These are phyloP conservation scores for Cepaea hortensis DNA, from an alignment of 2,888 invertebrate species.

Conservation along the genomic window DNA sequence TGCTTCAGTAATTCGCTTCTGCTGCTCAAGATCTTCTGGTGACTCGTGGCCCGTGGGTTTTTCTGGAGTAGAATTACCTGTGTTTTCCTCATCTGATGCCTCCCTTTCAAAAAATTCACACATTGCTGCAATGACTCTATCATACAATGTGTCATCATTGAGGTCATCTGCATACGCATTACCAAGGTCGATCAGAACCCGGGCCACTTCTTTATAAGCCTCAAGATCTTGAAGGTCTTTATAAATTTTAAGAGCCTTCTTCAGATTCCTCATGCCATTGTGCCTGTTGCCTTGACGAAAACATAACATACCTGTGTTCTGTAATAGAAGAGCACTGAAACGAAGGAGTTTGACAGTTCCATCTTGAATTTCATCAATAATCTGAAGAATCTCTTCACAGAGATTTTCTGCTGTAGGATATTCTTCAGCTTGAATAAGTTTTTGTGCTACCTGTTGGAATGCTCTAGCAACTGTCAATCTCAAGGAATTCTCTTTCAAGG, in stretches of 20 bases:
- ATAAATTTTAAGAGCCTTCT: conserved; percentile 69
- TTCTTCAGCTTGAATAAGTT: conserved; percentile 65
- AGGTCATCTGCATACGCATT: conserved; percentile 71
- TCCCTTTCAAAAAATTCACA: conserved; percentile 71
- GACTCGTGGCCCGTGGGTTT: conserved; percentile 52
- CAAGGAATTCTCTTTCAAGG: conserved; percentile 65
- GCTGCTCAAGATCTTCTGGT: conserved; percentile 58
- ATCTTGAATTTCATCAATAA: conserved; percentile 70
- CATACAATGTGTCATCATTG: conserved; percentile 68
- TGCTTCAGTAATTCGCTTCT: conserved; percentile 67
- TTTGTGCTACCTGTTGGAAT: conserved; percentile 64
- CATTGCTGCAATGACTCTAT: conserved; percentile 69
- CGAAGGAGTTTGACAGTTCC: conserved; percentile 66
- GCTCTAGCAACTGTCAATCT: conserved; percentile 66
- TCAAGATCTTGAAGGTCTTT: conserved; percentile 67
- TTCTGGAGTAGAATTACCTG: conserved; percentile 54
- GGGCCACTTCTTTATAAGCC: conserved; percentile 67
- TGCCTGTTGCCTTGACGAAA: conserved; percentile 69
- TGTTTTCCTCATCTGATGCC: conserved; percentile 60
- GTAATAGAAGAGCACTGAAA: conserved; percentile 68
- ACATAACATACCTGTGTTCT: conserved; percentile 70
- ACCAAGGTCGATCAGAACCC: conserved; percentile 71
- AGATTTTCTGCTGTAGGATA: conserved; percentile 66
- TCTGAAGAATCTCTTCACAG: conserved; percentile 67
- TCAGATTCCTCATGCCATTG: conserved; percentile 69